Conservation (phyloP, 2,797 vertebrate genomes). For the Paratrypauchen microcephalus region DNA sequence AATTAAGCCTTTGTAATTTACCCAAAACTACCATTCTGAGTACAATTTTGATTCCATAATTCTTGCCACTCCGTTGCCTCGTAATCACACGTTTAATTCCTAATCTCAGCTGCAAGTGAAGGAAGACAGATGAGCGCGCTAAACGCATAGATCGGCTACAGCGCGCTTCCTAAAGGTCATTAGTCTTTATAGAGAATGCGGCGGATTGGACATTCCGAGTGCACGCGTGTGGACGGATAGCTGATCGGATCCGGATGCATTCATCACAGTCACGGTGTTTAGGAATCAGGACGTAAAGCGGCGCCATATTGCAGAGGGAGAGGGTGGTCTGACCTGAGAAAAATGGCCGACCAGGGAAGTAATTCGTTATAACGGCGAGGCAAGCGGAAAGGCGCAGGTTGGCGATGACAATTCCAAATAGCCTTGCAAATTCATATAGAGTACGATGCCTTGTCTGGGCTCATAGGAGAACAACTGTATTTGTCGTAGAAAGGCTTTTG, state of each 20-base stretch:
- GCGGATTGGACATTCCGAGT: slow-evolving; percentile 13
- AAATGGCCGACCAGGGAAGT: slow-evolving; percentile 22
- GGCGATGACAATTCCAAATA: slow-evolving; percentile 14
- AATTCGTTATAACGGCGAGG: slow-evolving; percentile 32
- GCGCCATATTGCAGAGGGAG: slow-evolving; percentile 11
- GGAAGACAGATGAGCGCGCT: slow-evolving; percentile 16
- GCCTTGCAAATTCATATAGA: background rate
- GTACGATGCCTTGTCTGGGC: background rate
- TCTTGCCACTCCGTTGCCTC: background rate
- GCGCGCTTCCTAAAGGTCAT: slow-evolving; percentile 13
- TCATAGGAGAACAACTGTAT: too few species aligned
- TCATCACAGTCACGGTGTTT: slow-evolving; percentile 31
- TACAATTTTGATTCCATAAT: background rate
- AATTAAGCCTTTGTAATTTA: background rate
- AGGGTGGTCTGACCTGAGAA: slow-evolving; percentile 30
- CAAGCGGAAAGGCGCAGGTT: slow-evolving; percentile 16
- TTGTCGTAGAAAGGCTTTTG: too few species aligned
- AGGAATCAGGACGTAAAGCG: slow-evolving; percentile 6
- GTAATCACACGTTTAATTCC: slow-evolving; percentile 15
- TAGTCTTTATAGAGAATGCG: slow-evolving; percentile 39
- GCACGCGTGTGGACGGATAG: slow-evolving; percentile 16
- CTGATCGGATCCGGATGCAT: slow-evolving; percentile 36
- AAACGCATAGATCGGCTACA: slow-evolving; percentile 9
- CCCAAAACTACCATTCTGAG: background rate
- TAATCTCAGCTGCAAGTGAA: background rate